A percentile compares a stretch with the other conserved stretches of the same genome.
Evolutionary conservation across 2,888 invertebrate genomes (phyloP).

Genomic region (Slavum lentiscoides): DNA sequence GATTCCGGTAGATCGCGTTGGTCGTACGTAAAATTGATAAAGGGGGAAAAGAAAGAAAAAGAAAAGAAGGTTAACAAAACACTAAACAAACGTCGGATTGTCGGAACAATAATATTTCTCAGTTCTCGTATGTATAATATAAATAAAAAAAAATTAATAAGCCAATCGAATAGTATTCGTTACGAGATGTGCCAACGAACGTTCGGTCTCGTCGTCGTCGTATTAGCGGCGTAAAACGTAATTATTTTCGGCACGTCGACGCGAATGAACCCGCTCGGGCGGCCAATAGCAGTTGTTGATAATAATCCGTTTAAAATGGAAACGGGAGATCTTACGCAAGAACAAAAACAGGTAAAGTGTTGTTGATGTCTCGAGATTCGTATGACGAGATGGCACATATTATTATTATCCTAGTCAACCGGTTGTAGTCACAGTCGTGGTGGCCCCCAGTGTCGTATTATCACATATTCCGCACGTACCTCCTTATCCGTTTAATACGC

Average conservation of each 20-base stretch:
- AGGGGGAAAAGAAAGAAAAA: background rate
- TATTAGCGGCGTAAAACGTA: background rate
- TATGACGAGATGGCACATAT: background rate
- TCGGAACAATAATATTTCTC: constrained; percentile 15
- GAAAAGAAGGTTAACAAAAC: constrained; percentile 39
- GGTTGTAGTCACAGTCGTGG: no score
- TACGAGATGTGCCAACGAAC: constrained; percentile 4
- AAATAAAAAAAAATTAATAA: background rate
- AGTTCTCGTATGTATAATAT: background rate
- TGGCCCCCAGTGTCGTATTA: background rate
- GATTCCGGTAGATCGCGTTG: constrained; percentile 8
- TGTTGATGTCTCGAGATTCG: constrained; percentile 56
- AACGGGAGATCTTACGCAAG: constrained; percentile 73
- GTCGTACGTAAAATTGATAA: constrained; percentile 33
- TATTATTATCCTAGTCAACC: no score
- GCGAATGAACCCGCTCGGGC: constrained; percentile 15
- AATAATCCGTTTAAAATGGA: constrained; percentile 56
- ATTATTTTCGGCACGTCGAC: constrained; percentile 27
- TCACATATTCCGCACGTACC: background rate
- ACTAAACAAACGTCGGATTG: constrained; percentile 34
- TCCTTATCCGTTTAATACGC: background rate
- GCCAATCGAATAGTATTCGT: background rate
- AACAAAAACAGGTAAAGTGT: constrained; percentile 74
- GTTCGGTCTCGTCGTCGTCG: background rate
- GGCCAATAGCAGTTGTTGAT: constrained; percentile 19